Base-by-base conservation (phyloP, 2,797 vertebrate species). In the Danio jaintianensis region DNA sequence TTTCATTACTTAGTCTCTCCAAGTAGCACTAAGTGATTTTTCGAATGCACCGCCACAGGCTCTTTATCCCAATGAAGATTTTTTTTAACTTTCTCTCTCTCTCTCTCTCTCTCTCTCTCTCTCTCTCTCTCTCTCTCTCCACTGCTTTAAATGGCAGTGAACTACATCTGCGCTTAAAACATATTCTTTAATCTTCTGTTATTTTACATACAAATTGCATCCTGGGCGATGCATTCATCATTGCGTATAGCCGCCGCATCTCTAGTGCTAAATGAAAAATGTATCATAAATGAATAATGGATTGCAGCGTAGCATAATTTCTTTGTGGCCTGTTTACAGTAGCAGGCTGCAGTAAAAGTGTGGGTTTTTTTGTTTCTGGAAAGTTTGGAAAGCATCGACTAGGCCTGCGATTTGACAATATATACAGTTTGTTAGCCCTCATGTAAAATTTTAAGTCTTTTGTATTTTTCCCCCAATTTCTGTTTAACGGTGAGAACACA, bases 141-240 rank as follows among this genome's bases (percentile, higher is more conserved):
- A 56, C 64, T 70, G 67, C 88, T 88, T 90, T 89, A 91, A 90
- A 91, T 88, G 91, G 91, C 90, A 93, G 90, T 90, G 92, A 94
- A 93, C 90, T 92, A 89, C 91, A 94, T 93, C 93, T 93, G 90
- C 93, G 92, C 92, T 94, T 94, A 94, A 94, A 94, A 93, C 91
- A 93, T 92, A 94, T 94, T 93, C 89, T 93, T 91, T 93, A 94
- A 94, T 94, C 92, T 94, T 93, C 89, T 94, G 92, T 94, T 94
- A 94, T 94, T 94, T 94, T 94, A 94, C 94, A 94, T 94, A 94
- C 93, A 94, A 94, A 94, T 94, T 94, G 93, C 94, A 94, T 94
- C 91, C 92, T 84, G 89, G 91, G 91, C 90, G 81, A 93, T 87
- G 91, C 93, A 94, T 94, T 94, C 92, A 94, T 94, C 93, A 94